phyloP scores from a whole-genome alignment of 2,888 invertebrate species.

The Flexamia atlantica region DNA sequence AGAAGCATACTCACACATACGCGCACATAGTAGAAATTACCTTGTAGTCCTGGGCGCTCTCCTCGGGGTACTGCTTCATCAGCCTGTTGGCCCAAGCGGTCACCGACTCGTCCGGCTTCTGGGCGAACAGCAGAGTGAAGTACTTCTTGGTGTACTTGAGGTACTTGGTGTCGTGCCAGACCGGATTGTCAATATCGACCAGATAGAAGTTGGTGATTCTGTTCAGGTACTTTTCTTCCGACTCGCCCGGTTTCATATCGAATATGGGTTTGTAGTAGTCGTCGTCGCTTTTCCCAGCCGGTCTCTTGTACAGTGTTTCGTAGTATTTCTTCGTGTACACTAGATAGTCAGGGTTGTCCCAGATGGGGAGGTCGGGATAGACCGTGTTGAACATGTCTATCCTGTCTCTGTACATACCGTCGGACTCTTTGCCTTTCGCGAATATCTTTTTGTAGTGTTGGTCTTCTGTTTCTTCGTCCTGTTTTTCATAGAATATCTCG shows the following conservation, averaged over 20 bases:
- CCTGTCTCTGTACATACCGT: constrained; percentile 6
- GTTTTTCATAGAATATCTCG: constrained; percentile 32
- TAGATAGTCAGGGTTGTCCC: constrained; percentile 53
- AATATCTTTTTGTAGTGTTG: constrained; percentile 37
- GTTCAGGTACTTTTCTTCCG: constrained; percentile 36
- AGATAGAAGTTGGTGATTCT: constrained; percentile 29
- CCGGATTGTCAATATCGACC: constrained; percentile 1
- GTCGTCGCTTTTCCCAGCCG: background rate
- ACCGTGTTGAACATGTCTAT: constrained; percentile 14
- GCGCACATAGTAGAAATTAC: no score
- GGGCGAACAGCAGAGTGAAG: constrained; percentile 33
- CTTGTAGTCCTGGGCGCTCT: background rate
- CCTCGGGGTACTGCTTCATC: constrained; percentile 21
- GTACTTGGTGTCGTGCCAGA: constrained; percentile 47
- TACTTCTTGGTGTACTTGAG: constrained; percentile 34
- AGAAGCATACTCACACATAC: no score
- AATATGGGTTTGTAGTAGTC: constrained; percentile 32
- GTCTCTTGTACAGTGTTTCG: background rate
- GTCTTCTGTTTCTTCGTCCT: constrained; percentile 12
- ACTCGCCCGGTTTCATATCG: constrained; percentile 5
- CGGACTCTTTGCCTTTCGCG: background rate
- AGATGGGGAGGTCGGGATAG: constrained; percentile 17
- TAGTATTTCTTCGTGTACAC: constrained; percentile 46
- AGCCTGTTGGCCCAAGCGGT: constrained; percentile 28
- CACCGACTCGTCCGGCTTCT: constrained; percentile 51